phyloP scores from a whole-genome alignment of 2,113 vertebrate genomes.

The Bucco capensis region DNA sequence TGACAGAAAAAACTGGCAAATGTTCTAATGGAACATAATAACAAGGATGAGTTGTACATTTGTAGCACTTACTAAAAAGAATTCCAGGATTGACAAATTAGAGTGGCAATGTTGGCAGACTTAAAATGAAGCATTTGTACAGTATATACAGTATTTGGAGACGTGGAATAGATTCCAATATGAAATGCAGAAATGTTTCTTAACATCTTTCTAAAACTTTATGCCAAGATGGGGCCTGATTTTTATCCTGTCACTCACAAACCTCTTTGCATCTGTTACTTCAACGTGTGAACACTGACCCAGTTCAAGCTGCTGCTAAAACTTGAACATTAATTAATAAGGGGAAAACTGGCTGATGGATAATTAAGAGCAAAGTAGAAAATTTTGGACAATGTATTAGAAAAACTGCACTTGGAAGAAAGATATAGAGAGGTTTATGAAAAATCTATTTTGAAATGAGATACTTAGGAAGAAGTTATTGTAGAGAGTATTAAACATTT shows the following conservation, averaged over 20 bases:
- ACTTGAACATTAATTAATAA: conserved; percentile 69
- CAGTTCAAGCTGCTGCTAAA: conserved; percentile 66
- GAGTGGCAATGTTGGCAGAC: conserved; percentile 65
- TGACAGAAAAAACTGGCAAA: conserved; percentile 71
- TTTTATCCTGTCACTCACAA: conserved; percentile 70
- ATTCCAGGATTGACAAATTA: conserved; percentile 66
- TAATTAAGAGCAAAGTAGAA: conserved; percentile 49
- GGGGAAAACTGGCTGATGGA: conserved; percentile 34
- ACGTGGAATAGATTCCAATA: conserved; percentile 56
- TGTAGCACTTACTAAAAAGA: conserved; percentile 62
- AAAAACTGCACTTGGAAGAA: background rate
- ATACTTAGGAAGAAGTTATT: background rate
- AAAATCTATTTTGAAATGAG: conserved; percentile 2
- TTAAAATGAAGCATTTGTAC: conserved; percentile 67
- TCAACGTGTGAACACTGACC: conserved; percentile 63
- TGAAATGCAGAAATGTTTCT: conserved; percentile 58
- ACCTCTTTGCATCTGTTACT: conserved; percentile 65
- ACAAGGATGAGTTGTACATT: conserved; percentile 66
- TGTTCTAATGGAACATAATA: conserved; percentile 69
- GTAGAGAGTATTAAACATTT: background rate
- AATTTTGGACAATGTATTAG: conserved; percentile 37
- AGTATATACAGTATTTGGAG: conserved; percentile 57
- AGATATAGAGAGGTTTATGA: background rate
- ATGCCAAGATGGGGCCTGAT: conserved; percentile 66
- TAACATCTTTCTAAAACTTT: conserved; percentile 61